Evolutionary conservation across 1,140 invertebrate genomes (phyloP), one percentile per base, ranked within the genome.

Genomic region (Batillaria attramentaria): DNA sequence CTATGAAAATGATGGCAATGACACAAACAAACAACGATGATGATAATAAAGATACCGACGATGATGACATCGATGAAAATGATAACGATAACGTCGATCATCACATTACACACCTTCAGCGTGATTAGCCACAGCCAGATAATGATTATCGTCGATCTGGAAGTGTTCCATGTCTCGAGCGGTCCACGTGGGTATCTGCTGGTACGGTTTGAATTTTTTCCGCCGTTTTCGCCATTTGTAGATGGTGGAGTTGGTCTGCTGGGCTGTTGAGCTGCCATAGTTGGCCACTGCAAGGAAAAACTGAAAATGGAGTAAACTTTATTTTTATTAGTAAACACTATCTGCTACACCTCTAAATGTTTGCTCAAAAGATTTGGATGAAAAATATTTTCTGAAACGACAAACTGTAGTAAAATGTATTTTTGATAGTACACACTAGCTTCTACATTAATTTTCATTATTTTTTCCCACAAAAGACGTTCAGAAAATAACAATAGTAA

Each of bases 81-180:
- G n/a, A n/a, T n/a, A n/a, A n/a, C n/a, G n/a, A n/a, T n/a, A n/a
- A n/a, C n/a, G n/a, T n/a, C n/a, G n/a, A n/a, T n/a, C n/a, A n/a
- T n/a, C n/a, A n/a, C n/a, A n/a, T n/a, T 24, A 24, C 35, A 0
- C 80, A 90, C 87, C 88, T 86, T 86, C 80, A 6, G 84, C 88
- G 72, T 91, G 87, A 79, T 91, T 91, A 8, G 89, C 89, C 0
- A 91, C 85, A 24, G 88, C 90, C 0, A 91, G 80, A 78, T 84
- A 91, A 77, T 90, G 84, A 37, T 86, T 74, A 10, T 83, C 85
- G 1, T 85, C 82, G n/a, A 90, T 89, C 33, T 66, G 46, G 74
- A 91, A 91, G 73, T 86, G 83, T 76, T 91, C 90, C 70, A 91
- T 81, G 79, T 91, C 90, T 60, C 89, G 82, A 28, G 90, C 89